Base-by-base conservation (phyloP, 64 coral and sea anemone species). In the Pocillopora damicornis region DNA sequence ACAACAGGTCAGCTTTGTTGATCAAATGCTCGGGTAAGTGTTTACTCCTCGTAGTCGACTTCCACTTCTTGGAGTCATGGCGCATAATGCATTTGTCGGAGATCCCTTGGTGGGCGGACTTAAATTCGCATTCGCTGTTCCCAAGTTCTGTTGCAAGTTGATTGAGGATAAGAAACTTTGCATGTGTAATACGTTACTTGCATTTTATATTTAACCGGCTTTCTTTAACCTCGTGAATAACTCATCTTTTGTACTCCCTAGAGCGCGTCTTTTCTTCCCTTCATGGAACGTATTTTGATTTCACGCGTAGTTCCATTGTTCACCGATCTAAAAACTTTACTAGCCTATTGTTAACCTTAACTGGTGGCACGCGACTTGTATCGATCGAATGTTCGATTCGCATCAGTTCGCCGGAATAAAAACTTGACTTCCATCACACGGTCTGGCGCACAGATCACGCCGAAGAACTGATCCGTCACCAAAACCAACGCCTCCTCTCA, bases 21-120 rank as follows among this genome's bases (percentile, higher is more conserved):
- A 85, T 51, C 81, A 85, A 14, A 85, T 85, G 81, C 38, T 85
- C 18, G 56, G 81, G 81, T 85, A 85, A 72, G 81, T 51, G 42
- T 51, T 51, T 51, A 51, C 42, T 38, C 30, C 22, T 14, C 13
- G 11, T 62, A 22, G 37, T 77, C 20, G 9, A 11, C 7, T 1
- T 77, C 42, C 75, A 56, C 42, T 1, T 51, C 42, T 4, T 62
- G 13, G 25, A 36, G 35, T 34, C 60, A 80, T 80, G n/a, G 60
- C 58, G 78, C 4, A 25, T 26, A 61, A 15, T 60, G 5, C 35
- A 42, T 82, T 22, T 23, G 9, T 13, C 71, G 35, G 9, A 72
- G 37, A 68, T 67, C 36, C 35, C 8, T 58, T 34, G 4, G 20
- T 14, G 23, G 1, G 36, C 14, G 18, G 14, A 36, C 1, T 11